A percentile compares a stretch with the other conserved stretches of the same genome.
phyloP scores from a whole-genome alignment of 2,888 invertebrate species.

The Escarpia spicata region DNA sequence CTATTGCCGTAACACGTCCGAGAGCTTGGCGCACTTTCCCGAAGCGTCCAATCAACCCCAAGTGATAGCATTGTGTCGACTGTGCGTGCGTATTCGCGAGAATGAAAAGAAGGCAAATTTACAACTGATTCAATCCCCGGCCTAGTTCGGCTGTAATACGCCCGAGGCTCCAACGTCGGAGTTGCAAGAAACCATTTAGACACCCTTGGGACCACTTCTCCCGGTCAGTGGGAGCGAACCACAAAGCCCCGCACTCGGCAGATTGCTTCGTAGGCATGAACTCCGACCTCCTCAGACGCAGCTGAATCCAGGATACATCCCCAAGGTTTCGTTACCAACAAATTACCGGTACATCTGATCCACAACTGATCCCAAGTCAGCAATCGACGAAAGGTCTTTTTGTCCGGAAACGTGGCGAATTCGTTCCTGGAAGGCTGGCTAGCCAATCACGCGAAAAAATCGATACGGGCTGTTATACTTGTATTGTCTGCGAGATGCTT shows the following conservation, averaged over 20 bases:
- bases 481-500: not conserved
- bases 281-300: not conserved
- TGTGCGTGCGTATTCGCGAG: not conserved
- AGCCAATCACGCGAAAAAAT: not conserved
- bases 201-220: not conserved
- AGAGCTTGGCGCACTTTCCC: not conserved
- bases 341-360: slow-evolving; percentile 13
- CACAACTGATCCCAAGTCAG: not conserved
- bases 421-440: not conserved
- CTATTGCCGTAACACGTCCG: not conserved
- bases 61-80: not conserved
- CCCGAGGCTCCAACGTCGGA: not conserved
- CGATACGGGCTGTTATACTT: not conserved
- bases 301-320: not conserved
- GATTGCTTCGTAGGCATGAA: not conserved
- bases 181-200: not conserved
- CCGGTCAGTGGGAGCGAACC: not conserved
- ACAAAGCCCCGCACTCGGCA: not conserved
- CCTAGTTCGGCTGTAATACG: not conserved
- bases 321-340: slow-evolving; percentile 16
- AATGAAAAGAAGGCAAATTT: not conserved
- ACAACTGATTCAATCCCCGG: not conserved
- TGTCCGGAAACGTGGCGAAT: not conserved
- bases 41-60: not conserved
- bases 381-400: slow-evolving; percentile 1